Base-by-base conservation (phyloP, 2,797 vertebrate genomes). In the Phrynocephalus forsythii region DNA sequence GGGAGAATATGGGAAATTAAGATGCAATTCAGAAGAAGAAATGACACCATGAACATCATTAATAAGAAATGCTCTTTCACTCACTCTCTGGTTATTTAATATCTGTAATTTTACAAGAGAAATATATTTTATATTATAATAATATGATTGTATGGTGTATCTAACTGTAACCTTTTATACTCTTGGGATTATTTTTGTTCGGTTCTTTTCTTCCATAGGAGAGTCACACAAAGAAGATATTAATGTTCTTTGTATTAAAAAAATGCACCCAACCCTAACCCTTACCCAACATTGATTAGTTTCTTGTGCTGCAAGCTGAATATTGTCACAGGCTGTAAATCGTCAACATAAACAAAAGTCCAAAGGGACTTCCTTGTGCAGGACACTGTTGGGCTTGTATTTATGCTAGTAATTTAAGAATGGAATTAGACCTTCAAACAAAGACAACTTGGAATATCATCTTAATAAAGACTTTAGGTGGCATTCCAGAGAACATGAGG, bases 381-480 rank as follows among this genome's bases (percentile, higher is more conserved):
- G 44, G 16, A 3, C 56, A 28, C 52, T 56, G 8, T 71, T 77
- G 30, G 18, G 33, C 52, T 72, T 60, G 52, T 33, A 38, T 22
- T 60, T 71, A 44, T 72, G 67, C 52, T n/a, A 63, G 50, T 38
- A 72, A 60, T 15, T 50, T 24, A 44, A 86, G 48, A 79, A 79
- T 22, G 60, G 28, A 67, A 85, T 30, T 85, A 8, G 73, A 63
- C 8, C 48, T 85, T 28, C 20, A 79, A 85, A 79, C 79, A 78
- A 85, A 79, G 66, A 4, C 66, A 52, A 7, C 60, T 80, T 81
- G 73, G 48, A 72, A 30, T 63, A 86, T 81, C 68, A 44, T 80
- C 24, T 72, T 72, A 81, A 73, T 73, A 73, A 80, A 63, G 24
- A 80, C 44, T 66, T 30, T 81, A 73, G 48, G 78, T 66, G 52